Conservation (phyloP, 1,140 invertebrate species). For the Eubasilissa regina region DNA sequence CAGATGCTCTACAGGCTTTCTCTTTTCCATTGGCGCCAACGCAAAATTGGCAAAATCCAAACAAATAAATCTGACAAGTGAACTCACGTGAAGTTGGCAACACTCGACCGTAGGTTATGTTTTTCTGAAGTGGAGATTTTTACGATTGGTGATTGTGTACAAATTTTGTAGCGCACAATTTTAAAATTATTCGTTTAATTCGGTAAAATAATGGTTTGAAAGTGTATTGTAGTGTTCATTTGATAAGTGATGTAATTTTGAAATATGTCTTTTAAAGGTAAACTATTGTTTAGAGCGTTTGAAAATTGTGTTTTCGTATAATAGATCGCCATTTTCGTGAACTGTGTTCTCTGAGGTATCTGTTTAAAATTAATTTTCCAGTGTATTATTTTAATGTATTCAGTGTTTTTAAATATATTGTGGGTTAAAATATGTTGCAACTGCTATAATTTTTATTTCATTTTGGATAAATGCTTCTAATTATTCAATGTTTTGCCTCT, state of each 20-base stretch:
- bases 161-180: constrained; percentile 47
- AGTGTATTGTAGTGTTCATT: constrained; percentile 34
- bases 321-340: constrained; percentile 52
- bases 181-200: constrained; percentile 46
- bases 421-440: neutral
- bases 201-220: constrained; percentile 26
- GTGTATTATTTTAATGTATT: constrained; percentile 5
- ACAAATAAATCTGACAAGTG: constrained; percentile 54
- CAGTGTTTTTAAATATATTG: neutral
- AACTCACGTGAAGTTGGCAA: constrained; percentile 55
- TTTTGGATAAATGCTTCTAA: neutral
- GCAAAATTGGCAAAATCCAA: constrained; percentile 40
- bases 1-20: neutral
- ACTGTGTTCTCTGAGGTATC: constrained; percentile 16
- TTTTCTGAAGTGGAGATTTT: constrained; percentile 52
- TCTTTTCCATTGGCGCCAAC: constrained; percentile 32
- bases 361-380: constrained; percentile 5
- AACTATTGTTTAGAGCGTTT: constrained; percentile 18
- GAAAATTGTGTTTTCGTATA: constrained; percentile 48
- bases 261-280: constrained; percentile 50
- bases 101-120: constrained; percentile 51
- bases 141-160: constrained; percentile 48
- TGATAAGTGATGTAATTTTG: constrained; percentile 28
- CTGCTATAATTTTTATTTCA: neutral
- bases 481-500: neutral